phyloP scores from a whole-genome alignment of 2,888 invertebrate species.

The Ennomos erosarius region DNA sequence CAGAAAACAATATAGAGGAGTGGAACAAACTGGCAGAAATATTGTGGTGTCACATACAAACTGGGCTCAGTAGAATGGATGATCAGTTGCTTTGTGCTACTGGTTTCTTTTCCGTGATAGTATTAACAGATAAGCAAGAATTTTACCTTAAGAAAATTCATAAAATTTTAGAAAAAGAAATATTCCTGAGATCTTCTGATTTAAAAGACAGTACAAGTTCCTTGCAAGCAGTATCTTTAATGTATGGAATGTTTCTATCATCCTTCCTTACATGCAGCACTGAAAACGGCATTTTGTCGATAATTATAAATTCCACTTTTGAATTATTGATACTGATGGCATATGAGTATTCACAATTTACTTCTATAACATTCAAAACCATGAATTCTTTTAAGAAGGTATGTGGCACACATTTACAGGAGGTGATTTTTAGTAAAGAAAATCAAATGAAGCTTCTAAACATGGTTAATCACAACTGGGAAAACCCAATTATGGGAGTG shows the following conservation, averaged over 20 bases:
- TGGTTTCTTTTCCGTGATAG: conserved; percentile 67
- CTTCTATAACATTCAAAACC: conserved; percentile 81
- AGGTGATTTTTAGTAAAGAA: conserved; percentile 51
- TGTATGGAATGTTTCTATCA: conserved; percentile 79
- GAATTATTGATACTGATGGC: conserved; percentile 62
- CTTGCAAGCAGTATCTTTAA: conserved; percentile 60
- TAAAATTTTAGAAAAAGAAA: conserved; percentile 49
- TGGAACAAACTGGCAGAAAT: conserved; percentile 54
- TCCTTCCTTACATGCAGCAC: conserved; percentile 51
- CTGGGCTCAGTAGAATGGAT: conserved; percentile 63
- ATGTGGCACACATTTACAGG: conserved; percentile 60
- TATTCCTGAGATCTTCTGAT: conserved; percentile 39
- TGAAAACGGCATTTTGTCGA: conserved; percentile 37
- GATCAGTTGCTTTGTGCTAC: conserved; percentile 74
- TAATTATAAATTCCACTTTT: conserved; percentile 56
- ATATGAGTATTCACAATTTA: conserved; percentile 81
- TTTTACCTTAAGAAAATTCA: conserved; percentile 54
- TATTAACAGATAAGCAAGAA: conserved; percentile 51
- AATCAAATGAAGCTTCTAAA: conserved; percentile 72
- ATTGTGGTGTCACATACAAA: conserved; percentile 64
- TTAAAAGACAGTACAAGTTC: conserved; percentile 43
- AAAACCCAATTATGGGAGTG: conserved; percentile 84
- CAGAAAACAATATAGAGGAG: conserved; percentile 35
- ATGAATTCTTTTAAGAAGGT: conserved; percentile 74
- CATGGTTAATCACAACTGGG: conserved; percentile 86